phyloP scores from a whole-genome alignment of 2,888 invertebrate species.

The Epistrophella euchroma region DNA sequence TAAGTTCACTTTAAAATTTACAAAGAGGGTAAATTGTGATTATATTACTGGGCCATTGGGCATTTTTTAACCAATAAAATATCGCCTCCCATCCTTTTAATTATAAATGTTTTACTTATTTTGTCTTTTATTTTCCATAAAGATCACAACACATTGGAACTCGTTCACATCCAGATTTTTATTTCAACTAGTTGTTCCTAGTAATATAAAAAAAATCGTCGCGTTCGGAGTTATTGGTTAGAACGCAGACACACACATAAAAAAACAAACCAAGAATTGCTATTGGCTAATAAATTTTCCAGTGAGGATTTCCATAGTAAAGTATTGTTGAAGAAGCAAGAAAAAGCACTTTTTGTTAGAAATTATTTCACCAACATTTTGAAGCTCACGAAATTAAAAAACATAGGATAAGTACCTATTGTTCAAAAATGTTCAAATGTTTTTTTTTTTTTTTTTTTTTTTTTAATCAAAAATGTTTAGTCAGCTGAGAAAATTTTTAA shows the following conservation, averaged over 20 bases:
- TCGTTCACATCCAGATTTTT: slow-evolving; percentile 12
- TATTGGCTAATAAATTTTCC: neutral
- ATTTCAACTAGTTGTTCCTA: neutral
- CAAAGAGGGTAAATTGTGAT: neutral
- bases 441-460: too few species aligned
- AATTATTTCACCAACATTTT: neutral
- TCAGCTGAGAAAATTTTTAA: too few species aligned
- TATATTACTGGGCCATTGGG: neutral
- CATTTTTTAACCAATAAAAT: neutral
- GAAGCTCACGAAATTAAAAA: neutral
- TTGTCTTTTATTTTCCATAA: neutral
- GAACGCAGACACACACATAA: slow-evolving; percentile 12
- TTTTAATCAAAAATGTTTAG: too few species aligned
- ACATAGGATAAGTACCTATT: too few species aligned
- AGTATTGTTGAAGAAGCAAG: neutral
- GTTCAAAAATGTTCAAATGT: too few species aligned
- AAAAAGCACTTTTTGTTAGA: slow-evolving; percentile 16
- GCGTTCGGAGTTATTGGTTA: slow-evolving; percentile 8
- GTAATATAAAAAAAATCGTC: neutral
- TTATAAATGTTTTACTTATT: neutral
- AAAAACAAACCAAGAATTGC: slow-evolving; percentile 6
- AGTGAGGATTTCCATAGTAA: neutral
- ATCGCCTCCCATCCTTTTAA: neutral
- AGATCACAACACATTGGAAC: neutral
- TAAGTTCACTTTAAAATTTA: neutral